Base-by-base conservation (phyloP, 1,140 invertebrate species). In the Heliconius hermathena region DNA sequence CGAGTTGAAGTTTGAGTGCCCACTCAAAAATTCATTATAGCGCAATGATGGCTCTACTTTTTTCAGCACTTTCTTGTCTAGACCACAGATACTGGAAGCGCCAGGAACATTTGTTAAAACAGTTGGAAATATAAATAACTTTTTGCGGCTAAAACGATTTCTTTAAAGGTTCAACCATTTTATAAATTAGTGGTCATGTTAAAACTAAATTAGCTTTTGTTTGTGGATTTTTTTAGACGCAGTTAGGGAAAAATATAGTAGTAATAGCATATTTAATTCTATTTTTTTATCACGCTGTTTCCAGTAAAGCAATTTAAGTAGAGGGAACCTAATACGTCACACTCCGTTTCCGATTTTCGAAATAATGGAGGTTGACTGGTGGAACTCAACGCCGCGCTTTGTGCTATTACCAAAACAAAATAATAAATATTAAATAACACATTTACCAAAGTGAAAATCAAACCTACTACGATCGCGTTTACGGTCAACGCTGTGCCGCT, bases 1-100 rank as follows among this genome's bases (percentile, higher is more conserved):
- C 84, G 81, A 76, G 74, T 79, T 72, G 46, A 85, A 86, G 71
- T 72, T 72, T 72, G 71, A 82, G 82, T 82, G 82, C 73, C 74
- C 60, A 79, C 81, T 88, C 82, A 88, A 86, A 88, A 81, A 84
- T 88, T 86, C 75, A 80, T 80, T 75, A 80, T 75, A 46, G 74
- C 49, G 41, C 74, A 80, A 80, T 76, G 79, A 80, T 66, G 71
- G 74, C 49, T 71, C 70, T 72, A 73, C 70, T 66, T 71, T 79
- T 80, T 76, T 80, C 74, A 73, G 74, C 74, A 38, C 79, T 74
- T 72, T 80, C 70, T 76, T 52, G 46, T 71, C 41, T 77, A 77
- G 76, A 77, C 70, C 66, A 54, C 41, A 72, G 76, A 77, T 77
- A 77, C 71, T 72, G 71, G 36, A 66, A 66, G 22, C 60, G 60